A percentile compares a stretch with the other conserved stretches of the same genome.
Evolutionary conservation across 37 sponge, comb jelly and placozoan species (phyloP).

Genomic region (Chondrilla cf. caribensis): DNA sequence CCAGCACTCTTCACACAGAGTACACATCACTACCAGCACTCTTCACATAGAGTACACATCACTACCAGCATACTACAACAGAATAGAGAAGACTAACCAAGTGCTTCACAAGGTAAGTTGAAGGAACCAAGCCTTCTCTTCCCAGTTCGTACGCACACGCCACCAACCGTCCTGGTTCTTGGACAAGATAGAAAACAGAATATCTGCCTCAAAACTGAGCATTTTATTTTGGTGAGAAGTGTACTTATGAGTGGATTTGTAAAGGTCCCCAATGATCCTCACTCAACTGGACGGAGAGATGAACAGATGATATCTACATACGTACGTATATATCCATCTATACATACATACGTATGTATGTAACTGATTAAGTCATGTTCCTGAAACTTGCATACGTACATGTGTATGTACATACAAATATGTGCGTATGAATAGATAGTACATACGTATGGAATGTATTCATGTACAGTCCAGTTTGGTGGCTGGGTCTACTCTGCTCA

Average conservation of each 20-base stretch:
- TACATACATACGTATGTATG: too few relatives aligned
- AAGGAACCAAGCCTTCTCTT: not conserved
- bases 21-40: too few relatives aligned
- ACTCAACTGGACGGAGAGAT: too few relatives aligned
- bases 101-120: not conserved
- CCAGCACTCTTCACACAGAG: too few relatives aligned
- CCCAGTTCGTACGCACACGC: not conserved
- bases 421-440: too few relatives aligned
- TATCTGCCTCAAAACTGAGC: constrained; percentile 54
- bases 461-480: too few relatives aligned
- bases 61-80: too few relatives aligned
- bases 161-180: constrained; percentile 23
- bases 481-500: not conserved
- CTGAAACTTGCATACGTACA: not conserved
- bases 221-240: constrained; percentile 28
- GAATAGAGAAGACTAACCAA: too few relatives aligned
- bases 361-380: not conserved
- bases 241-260: constrained; percentile 65
- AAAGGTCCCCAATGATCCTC: not conserved
- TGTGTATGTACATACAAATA: not conserved
- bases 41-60: too few relatives aligned
- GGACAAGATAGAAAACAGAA: constrained; percentile 43
- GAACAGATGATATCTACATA: too few relatives aligned
- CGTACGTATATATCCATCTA: too few relatives aligned
- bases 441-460: too few relatives aligned